Conservation (phyloP, 35 echinoderm and acorn worm genomes). For the Heliocidaris erythrogramma region DNA sequence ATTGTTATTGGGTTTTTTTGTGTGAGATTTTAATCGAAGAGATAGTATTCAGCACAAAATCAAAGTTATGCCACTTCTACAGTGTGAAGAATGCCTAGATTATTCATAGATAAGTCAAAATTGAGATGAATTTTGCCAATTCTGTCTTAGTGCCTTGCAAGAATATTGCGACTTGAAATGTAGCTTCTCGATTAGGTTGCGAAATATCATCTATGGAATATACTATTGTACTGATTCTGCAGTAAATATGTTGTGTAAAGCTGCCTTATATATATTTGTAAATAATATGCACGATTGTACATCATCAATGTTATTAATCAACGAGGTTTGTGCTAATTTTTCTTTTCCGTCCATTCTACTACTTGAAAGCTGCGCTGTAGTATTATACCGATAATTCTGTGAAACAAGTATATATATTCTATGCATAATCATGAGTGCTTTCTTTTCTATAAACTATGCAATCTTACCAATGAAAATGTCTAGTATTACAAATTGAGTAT, state of each 20-base stretch:
- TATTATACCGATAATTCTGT: neutral
- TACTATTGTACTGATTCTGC: neutral
- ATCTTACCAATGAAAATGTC: neutral
- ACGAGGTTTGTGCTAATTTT: conserved; percentile 8
- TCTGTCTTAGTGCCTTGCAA: neutral
- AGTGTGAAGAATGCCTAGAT: neutral
- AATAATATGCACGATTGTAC: conserved; percentile 4
- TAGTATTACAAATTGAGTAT: neutral
- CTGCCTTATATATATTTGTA: conserved; percentile 2
- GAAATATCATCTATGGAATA: neutral
- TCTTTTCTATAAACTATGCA: neutral
- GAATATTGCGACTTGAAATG: neutral
- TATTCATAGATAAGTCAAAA: neutral
- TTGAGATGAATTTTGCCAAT: neutral
- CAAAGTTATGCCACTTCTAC: no score
- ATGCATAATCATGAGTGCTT: conserved; percentile 17
- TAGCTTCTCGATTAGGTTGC: neutral
- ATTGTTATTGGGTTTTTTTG: neutral
- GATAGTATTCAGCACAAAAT: neutral
- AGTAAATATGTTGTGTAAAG: conserved; percentile 11
- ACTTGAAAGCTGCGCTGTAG: neutral
- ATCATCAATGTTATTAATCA: neutral
- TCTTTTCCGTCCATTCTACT: neutral
- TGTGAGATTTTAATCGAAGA: neutral
- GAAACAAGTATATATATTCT: neutral